Percentiles rank a stretch among this genome's conserved stretches.
Conservation (phyloP, 2,888 invertebrate species). For the Mythimna pallens region DNA sequence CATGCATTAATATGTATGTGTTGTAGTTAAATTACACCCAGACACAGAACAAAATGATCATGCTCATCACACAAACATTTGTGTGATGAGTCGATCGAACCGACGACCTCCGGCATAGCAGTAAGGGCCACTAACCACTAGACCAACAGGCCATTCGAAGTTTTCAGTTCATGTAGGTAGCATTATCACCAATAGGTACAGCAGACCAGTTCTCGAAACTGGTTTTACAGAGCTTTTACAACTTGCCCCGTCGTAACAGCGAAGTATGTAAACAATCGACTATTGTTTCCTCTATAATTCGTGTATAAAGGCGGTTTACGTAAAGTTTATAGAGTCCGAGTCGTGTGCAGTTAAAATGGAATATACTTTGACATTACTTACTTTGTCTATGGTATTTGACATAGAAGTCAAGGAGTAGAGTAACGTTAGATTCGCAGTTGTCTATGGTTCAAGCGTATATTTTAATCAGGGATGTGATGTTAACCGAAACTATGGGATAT, state of each 20-base stretch:
- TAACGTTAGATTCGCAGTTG: slow-evolving; percentile 18
- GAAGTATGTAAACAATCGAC: slow-evolving; percentile 24
- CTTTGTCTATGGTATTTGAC: slow-evolving; percentile 16
- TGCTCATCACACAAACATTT: no score
- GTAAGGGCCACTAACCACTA: no score
- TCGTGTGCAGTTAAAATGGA: slow-evolving; percentile 1
- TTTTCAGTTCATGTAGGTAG: slow-evolving; percentile 7
- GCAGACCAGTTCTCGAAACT: background rate
- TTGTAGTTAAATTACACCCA: no score
- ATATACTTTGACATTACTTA: slow-evolving; percentile 3
- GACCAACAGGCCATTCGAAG: no score
- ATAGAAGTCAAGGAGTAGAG: slow-evolving; percentile 15
- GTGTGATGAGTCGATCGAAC: no score
- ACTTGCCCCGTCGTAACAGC: slow-evolving; percentile 12
- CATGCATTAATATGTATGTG: no score
- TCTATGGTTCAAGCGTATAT: slow-evolving; percentile 26
- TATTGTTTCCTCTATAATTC: slow-evolving; percentile 27
- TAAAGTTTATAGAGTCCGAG: slow-evolving; percentile 14
- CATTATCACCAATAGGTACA: background rate
- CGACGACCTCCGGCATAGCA: no score
- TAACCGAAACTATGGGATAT: no score
- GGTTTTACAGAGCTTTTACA: slow-evolving; percentile 26
- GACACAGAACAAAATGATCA: no score
- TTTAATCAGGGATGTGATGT: background rate
- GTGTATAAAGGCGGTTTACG: slow-evolving; percentile 7